phyloP scores from a whole-genome alignment of 2,113 vertebrate species.

The Patagioenas fasciata region DNA sequence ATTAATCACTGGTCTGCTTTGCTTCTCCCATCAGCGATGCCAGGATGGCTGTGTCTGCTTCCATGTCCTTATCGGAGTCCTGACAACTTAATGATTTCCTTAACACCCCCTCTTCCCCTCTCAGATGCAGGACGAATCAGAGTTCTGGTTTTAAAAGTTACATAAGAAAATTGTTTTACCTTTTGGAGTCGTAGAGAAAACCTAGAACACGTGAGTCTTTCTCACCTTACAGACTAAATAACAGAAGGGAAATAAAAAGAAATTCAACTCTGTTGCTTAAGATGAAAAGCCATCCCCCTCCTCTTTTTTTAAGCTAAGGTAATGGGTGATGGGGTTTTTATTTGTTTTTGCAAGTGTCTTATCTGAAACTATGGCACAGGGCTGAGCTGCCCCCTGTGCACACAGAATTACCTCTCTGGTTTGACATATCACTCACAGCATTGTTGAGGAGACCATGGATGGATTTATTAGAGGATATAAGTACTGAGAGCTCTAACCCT shows the following conservation, averaged over 20 bases:
- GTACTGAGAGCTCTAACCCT: not conserved
- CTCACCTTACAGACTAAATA: not conserved
- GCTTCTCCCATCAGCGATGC: not conserved
- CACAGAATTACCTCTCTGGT: not conserved
- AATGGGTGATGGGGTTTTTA: not conserved
- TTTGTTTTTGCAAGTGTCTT: not conserved
- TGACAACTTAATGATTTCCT: not conserved
- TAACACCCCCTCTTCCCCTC: not conserved
- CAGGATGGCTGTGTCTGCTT: not conserved
- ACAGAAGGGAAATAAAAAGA: not conserved
- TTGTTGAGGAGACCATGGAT: not conserved
- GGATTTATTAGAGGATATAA: not conserved
- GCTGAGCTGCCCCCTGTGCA: accelerated
- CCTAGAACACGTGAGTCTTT: not conserved
- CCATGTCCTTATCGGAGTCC: not conserved
- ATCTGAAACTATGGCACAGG: not conserved
- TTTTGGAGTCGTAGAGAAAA: not conserved
- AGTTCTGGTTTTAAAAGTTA: not conserved
- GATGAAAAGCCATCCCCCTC: not conserved
- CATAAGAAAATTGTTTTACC: not conserved
- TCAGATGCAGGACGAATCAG: not conserved
- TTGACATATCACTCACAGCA: not conserved
- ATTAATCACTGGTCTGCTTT: not conserved
- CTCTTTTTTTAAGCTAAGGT: not conserved
- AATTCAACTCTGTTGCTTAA: not conserved